Evolutionary conservation across 2,888 invertebrate genomes (phyloP).

Genomic region (Meiosimyza decipiens): DNA sequence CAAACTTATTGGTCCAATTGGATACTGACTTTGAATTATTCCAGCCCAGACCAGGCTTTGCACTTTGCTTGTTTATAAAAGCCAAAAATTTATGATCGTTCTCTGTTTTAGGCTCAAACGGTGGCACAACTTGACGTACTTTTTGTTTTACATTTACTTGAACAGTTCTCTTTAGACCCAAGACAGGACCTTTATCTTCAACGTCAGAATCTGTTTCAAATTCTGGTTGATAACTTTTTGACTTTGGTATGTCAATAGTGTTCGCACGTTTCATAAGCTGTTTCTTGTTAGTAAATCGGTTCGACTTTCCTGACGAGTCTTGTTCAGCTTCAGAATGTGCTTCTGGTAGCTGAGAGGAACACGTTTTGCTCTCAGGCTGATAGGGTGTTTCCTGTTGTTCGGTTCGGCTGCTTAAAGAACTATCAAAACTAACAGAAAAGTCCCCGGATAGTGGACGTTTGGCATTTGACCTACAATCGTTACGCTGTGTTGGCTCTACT

Average conservation of each 20-base stretch:
- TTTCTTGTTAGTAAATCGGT: constrained; percentile 71
- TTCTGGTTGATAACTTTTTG: constrained; percentile 67
- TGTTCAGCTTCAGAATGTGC: constrained; percentile 20
- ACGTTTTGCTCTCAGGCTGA: constrained; percentile 9
- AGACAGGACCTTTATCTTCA: constrained; percentile 60
- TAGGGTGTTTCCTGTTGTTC: neutral
- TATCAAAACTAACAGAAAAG: constrained; percentile 55
- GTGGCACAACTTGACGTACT: constrained; percentile 71
- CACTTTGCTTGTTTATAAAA: constrained; percentile 81
- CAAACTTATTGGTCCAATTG: constrained; percentile 86
- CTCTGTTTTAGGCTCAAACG: constrained; percentile 84
- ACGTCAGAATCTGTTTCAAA: constrained; percentile 68
- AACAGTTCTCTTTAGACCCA: constrained; percentile 71
- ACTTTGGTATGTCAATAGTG: constrained; percentile 88
- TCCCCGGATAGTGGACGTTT: constrained; percentile 58
- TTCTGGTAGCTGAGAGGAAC: neutral
- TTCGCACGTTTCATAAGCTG: constrained; percentile 87
- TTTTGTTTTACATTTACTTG: constrained; percentile 69
- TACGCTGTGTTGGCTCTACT: constrained; percentile 36
- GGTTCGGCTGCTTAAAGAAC: neutral
- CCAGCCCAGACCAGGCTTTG: constrained; percentile 66
- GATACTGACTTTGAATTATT: constrained; percentile 66
- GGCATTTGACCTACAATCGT: constrained; percentile 34
- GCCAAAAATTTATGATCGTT: constrained; percentile 87
- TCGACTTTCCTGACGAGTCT: constrained; percentile 45